Percentiles rank a stretch among this genome's conserved stretches.
phyloP scores from a whole-genome alignment of 2,797 vertebrate genomes.

The Mus minutoides region DNA sequence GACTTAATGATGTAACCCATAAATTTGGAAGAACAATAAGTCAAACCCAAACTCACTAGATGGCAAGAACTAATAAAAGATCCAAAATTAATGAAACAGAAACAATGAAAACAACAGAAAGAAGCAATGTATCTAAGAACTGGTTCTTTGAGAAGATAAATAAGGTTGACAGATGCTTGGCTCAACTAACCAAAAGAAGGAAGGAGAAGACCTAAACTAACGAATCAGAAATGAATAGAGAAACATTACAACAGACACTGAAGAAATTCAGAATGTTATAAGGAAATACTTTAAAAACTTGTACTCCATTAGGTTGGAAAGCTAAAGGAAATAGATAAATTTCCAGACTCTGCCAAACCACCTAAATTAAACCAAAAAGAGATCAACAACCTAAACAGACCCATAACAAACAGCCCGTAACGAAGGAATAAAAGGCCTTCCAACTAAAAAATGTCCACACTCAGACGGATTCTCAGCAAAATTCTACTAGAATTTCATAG shows the following conservation, averaged over 20 bases:
- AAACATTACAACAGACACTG: not conserved
- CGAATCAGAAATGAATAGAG: not conserved
- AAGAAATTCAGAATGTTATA: not conserved
- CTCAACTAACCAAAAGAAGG: not conserved
- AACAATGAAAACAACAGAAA: not conserved
- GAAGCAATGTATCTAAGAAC: not conserved
- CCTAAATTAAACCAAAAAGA: not conserved
- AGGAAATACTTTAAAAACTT: not conserved
- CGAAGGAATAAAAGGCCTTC: not conserved
- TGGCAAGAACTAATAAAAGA: not conserved
- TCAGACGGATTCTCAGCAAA: not conserved
- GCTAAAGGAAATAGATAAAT: not conserved
- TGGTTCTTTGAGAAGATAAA: conserved; percentile 1
- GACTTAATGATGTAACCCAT: not conserved
- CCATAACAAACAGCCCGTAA: not conserved
- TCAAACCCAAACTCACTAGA: not conserved
- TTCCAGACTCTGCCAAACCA: not conserved
- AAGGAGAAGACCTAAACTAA: not conserved
- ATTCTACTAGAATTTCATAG: not conserved
- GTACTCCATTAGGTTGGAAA: not conserved
- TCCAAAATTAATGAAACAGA: not conserved
- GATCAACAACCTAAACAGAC: not conserved
- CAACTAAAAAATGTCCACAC: not conserved
- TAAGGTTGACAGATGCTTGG: not conserved
- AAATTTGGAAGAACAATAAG: not conserved